Evolutionary conservation across 2,113 vertebrate genomes (phyloP).

Genomic region (Petrocephalus microphthalmus): DNA sequence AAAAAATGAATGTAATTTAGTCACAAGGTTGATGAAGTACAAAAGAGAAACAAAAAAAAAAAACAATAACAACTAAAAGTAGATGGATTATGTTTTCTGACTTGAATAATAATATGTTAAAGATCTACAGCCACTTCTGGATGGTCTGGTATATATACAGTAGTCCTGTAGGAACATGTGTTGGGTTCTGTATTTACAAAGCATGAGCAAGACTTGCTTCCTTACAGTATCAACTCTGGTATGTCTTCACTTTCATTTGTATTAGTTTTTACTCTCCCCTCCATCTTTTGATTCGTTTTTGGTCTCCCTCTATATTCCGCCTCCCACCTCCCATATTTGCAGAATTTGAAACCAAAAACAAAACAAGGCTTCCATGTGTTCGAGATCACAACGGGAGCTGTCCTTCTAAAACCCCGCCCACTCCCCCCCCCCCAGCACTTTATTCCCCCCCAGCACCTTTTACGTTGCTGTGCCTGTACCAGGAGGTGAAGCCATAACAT

Average conservation of each 20-base stretch:
- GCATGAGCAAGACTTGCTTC: slow-evolving; percentile 68
- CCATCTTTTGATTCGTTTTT: slow-evolving; percentile 24
- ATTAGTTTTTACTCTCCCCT: slow-evolving; percentile 44
- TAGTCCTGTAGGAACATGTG: slow-evolving; percentile 68
- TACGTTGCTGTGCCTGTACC: slow-evolving; percentile 31
- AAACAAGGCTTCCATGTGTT: slow-evolving; percentile 35
- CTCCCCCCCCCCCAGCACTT: background rate
- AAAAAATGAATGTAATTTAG: slow-evolving; percentile 73
- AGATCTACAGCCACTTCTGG: slow-evolving; percentile 42
- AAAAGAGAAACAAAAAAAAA: slow-evolving; percentile 39
- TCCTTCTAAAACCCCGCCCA: slow-evolving; percentile 33
- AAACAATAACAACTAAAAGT: slow-evolving; percentile 56
- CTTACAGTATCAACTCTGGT: slow-evolving; percentile 56
- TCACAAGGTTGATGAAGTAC: slow-evolving; percentile 66
- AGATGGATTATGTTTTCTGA: slow-evolving; percentile 61
- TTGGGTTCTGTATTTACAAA: slow-evolving; percentile 69
- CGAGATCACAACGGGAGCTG: slow-evolving; percentile 42
- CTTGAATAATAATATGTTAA: slow-evolving; percentile 64
- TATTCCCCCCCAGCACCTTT: slow-evolving; percentile 13
- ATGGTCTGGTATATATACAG: slow-evolving; percentile 70
- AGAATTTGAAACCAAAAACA: slow-evolving; percentile 36
- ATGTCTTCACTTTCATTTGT: slow-evolving; percentile 48
- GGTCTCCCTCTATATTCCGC: slow-evolving; percentile 29
- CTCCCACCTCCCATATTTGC: slow-evolving; percentile 27
- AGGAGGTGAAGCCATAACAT: slow-evolving; percentile 41